These are phyloP conservation scores for Drosophila baimaii DNA, from an alignment of 1,140 invertebrate species.

Conservation along the genomic window DNA sequence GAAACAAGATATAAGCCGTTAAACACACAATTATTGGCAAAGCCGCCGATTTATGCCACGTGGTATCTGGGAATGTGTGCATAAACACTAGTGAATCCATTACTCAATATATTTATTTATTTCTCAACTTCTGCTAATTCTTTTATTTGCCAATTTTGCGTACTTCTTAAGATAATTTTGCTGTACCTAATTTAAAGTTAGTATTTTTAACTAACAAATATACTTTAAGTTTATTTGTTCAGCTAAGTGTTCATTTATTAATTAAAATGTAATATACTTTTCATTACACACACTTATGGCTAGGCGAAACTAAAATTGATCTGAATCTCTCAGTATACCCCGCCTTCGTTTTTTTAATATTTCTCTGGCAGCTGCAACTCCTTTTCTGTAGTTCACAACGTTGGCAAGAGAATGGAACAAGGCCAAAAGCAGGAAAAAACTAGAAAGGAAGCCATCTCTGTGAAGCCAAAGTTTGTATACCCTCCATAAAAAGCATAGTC, in stretches of 20 bases:
- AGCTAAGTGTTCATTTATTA: too few species aligned
- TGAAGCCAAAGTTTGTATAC: background rate
- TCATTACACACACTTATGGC: too few species aligned
- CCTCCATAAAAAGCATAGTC: background rate
- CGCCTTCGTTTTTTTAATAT: background rate
- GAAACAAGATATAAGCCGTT: slow-evolving; percentile 9
- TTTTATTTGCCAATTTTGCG: too few species aligned
- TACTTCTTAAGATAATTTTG: too few species aligned
- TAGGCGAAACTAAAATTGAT: too few species aligned
- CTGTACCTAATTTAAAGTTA: too few species aligned
- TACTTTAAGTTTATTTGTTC: too few species aligned
- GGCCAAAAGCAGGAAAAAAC: slow-evolving; percentile 22
- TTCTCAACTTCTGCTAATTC: too few species aligned
- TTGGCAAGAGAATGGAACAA: slow-evolving; percentile 15
- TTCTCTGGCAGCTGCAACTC: background rate
- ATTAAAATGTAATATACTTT: too few species aligned
- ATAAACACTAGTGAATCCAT: background rate
- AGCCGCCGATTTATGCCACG: background rate
- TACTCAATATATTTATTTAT: background rate
- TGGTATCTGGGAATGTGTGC: background rate
- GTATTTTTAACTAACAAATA: too few species aligned
- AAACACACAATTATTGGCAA: slow-evolving; percentile 1
- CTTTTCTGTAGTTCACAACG: slow-evolving; percentile 30
- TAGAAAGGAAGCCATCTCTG: background rate
- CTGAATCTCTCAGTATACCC: too few species aligned